Evolutionary conservation across 2,888 invertebrate genomes (phyloP), one percentile per base, ranked within the genome.

Genomic region (Carcina quercana): DNA sequence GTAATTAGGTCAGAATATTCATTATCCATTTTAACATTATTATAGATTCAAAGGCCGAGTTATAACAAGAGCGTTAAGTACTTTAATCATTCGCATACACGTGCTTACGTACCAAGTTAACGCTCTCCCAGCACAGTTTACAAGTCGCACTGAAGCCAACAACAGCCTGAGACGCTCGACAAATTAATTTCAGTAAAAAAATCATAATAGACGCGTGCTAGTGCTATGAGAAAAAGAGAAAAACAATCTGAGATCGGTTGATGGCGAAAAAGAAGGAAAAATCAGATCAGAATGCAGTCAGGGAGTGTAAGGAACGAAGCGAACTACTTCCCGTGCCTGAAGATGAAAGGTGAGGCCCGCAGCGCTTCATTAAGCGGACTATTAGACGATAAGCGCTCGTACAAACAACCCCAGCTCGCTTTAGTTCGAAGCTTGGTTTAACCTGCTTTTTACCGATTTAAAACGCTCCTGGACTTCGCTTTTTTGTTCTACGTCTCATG

Each of bases 241-340:
- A n/a, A n/a, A n/a, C n/a, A n/a, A 32, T 29, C 27, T 13, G 26
- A 29, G 22, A 12, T 15, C 30, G 39, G 40, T 50, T 40, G 37
- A 69, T 65, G 66, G 50, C 60, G 58, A 80, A 73, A 71, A 78
- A 68, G 69, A 80, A 74, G 59, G 76, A 79, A 46, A 80, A 71
- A 71, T 61, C 65, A 48, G 74, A 68, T 69, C 71, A 67, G 52
- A 73, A 59, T 53, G 59, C 59, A 48, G 53, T 50, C 38, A 73
- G 62, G 52, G 75, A 75, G 47, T 56, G 71, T 64, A 66, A 73
- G 45, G 73, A 75, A 53, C 66, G 71, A 47, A 63, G 69, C 22
- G 82, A 79, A 44, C 66, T 80, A 40, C 59, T 79, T 29, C 59
- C 72, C 12, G 79, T 79, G 60, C 78, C 80, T 75, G 83, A 82